Conservation (phyloP, 2,113 vertebrate genomes). For the Sclerurus mexicanus region DNA sequence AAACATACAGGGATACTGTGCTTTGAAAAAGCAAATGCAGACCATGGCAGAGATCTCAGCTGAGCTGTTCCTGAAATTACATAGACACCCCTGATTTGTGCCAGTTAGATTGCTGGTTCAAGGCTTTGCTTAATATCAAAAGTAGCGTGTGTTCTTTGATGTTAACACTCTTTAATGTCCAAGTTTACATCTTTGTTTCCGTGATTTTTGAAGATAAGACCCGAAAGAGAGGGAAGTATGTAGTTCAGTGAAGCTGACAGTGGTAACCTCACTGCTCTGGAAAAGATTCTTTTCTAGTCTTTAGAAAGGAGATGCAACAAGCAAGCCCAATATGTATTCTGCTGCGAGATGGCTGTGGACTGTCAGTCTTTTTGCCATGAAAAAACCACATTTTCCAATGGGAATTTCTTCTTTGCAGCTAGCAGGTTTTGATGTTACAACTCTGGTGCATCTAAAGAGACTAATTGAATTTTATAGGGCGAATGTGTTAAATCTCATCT, state of each 20-base stretch:
- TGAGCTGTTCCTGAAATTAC: conserved; percentile 27
- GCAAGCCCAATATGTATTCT: background rate
- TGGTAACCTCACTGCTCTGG: conserved; percentile 21
- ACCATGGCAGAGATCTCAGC: background rate
- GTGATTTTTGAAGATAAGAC: conserved; percentile 53
- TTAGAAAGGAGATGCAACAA: conserved; percentile 1
- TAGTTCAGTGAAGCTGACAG: conserved; percentile 26
- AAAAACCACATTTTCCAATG: background rate
- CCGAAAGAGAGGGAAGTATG: background rate
- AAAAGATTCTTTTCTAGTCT: background rate
- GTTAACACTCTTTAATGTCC: conserved; percentile 55
- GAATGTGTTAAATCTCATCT: background rate
- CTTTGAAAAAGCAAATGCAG: conserved; percentile 45
- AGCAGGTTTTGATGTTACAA: background rate
- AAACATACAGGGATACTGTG: background rate
- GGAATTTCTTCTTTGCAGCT: background rate
- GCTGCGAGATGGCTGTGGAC: background rate
- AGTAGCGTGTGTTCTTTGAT: conserved; percentile 38
- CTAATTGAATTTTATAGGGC: conserved; percentile 3
- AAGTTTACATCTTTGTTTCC: conserved; percentile 64
- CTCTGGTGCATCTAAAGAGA: background rate
- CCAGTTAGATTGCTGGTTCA: conserved; percentile 14
- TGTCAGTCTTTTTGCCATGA: background rate
- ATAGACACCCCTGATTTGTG: conserved; percentile 28
- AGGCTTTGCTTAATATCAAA: conserved; percentile 60